Conservation (phyloP, 2,113 vertebrate genomes). For the Lasiurus cinereus region DNA sequence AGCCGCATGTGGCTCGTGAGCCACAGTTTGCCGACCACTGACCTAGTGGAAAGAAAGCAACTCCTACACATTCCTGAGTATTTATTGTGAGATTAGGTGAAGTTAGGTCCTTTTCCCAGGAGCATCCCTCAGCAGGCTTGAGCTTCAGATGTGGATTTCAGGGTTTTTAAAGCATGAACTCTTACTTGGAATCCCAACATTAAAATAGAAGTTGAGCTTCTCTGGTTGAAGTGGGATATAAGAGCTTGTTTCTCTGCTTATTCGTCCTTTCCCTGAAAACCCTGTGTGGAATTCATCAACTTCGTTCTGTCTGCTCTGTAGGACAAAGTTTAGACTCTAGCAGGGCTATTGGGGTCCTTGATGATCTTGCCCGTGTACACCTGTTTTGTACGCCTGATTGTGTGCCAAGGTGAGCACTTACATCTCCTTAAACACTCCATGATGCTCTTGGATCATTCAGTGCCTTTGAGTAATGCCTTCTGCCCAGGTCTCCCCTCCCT, state of each 20-base stretch:
- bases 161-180: not conserved
- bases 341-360: not conserved
- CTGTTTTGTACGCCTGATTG: not conserved
- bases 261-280: not conserved
- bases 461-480: not conserved
- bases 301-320: not conserved
- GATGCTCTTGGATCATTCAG: not conserved
- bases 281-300: not conserved
- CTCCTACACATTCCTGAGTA: not conserved
- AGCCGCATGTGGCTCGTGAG: too few relatives aligned
- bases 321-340: not conserved
- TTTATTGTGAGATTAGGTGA: not conserved
- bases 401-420: not conserved
- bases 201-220: not conserved
- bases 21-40: too few relatives aligned
- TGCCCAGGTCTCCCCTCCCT: not conserved
- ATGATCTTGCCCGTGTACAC: accelerated
- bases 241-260: slow-evolving; percentile 11
- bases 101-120: not conserved
- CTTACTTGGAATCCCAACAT: not conserved
- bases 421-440: not conserved
- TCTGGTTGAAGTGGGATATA: not conserved
- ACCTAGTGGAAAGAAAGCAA: not conserved
- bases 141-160: not conserved
- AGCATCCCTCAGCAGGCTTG: not conserved